Base-by-base conservation (phyloP, 2,888 invertebrate species). In the Cepaea hortensis region DNA sequence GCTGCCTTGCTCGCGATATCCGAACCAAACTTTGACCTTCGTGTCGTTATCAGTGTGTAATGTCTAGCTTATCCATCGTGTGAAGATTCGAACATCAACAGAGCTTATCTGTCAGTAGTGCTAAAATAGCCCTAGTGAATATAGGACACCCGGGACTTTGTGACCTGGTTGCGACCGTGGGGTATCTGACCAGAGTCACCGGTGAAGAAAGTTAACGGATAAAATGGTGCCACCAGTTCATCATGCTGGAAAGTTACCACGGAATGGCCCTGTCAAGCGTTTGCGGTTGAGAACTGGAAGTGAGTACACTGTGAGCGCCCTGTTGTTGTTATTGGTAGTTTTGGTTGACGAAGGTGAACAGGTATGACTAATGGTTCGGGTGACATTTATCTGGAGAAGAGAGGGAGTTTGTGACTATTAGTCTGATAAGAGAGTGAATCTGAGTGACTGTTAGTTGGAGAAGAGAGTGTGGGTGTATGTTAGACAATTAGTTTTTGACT, bases 151-250 rank as follows among this genome's bases (percentile, higher is more conserved):
- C 7, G 20, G 55, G 23, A 77, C 0, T n/a, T n/a, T 11, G n/a
- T 55, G 77, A 11, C 55, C 77, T 50, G 4, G n/a, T 55, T n/a
- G 23, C 23, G n/a, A 55, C 55, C n/a, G 11, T 1, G 18, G 55
- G 15, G 6, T 55, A 55, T 77, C 9, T 20, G 20, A 9, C 0
- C 77, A n/a, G n/a, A 76, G 20, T 48, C 5, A n/a, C 61, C 9
- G 4, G 9, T 13, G 9, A n/a, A 77, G 61, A n/a, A 50, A 23
- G n/a, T n/a, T 3, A 61, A 3, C 15, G 4, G 62, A 35, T 46
- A 65, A 3, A 62, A 79, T 79, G 79, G 79, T 62, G 2, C 79
- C 79, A 62, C 79, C 79, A n/a, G 46, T 79, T 62, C 79, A 79
- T 18, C 35, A 35, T 20, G 62, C 35, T 4, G 61, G 61, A 13